Percentiles rank a stretch among this genome's conserved stretches.
Conservation (phyloP, 2,113 vertebrate genomes). For the Telmatochromis sp. region DNA sequence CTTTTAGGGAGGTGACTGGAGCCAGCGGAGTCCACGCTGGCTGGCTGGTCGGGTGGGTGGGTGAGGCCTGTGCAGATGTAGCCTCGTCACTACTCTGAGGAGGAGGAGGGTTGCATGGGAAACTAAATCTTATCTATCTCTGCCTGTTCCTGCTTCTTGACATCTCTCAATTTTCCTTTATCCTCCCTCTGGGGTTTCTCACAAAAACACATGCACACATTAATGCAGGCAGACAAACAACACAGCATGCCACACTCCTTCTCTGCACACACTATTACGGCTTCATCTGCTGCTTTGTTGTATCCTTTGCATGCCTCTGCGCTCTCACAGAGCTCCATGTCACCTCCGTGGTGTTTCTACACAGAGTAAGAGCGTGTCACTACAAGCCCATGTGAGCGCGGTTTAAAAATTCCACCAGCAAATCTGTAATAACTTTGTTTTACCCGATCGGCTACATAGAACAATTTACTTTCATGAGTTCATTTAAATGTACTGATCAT, state of each 20-base stretch:
- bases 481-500: not conserved
- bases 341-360: not conserved
- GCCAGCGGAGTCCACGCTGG: constrained; percentile 45
- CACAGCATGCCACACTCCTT: not conserved
- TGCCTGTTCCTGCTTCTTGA: constrained; percentile 21
- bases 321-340: not conserved
- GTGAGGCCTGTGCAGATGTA: constrained; percentile 49
- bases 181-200: constrained; percentile 4
- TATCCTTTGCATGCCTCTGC: not conserved
- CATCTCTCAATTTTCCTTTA: constrained; percentile 14
- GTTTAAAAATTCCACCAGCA: not conserved
- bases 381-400: not conserved
- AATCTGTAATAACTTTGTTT: not conserved
- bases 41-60: constrained; percentile 24
- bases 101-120: constrained; percentile 52
- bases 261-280: not conserved
- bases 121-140: constrained; percentile 50
- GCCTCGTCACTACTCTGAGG: constrained; percentile 27
- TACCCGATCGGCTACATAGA: not conserved
- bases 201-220: not conserved
- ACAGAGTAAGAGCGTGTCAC: not conserved
- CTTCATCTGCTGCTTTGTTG: not conserved
- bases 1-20: constrained; percentile 42
- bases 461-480: not conserved
- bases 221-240: not conserved